A percentile compares a stretch with the other conserved stretches of the same genome.
phyloP scores from a whole-genome alignment of 2,113 vertebrate species.

The Rhabdornis inornatus region DNA sequence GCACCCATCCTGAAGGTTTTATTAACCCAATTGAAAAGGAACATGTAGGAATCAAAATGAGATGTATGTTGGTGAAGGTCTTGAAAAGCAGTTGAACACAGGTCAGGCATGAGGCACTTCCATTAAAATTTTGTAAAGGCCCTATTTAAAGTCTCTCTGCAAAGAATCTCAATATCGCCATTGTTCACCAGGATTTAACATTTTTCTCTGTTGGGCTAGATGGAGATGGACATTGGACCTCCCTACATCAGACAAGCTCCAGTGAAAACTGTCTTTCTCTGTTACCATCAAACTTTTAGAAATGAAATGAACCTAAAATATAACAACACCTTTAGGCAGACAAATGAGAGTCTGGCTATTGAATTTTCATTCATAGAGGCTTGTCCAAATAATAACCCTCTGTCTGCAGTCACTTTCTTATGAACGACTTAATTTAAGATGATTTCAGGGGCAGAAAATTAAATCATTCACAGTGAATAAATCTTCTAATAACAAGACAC shows the following conservation, averaged over 20 bases:
- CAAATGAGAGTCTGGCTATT: background rate
- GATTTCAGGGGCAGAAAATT: constrained; percentile 67
- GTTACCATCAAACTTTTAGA: constrained; percentile 47
- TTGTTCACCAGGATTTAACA: background rate
- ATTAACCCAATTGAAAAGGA: background rate
- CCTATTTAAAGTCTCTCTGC: background rate
- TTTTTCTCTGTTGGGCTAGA: background rate
- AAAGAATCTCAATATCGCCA: background rate
- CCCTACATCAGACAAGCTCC: background rate
- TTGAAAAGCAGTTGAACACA: background rate
- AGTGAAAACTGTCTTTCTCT: constrained; percentile 12
- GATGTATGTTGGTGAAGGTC: background rate
- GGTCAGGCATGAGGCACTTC: background rate
- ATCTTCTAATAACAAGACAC: constrained; percentile 13
- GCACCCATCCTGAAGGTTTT: background rate
- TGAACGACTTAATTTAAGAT: constrained; percentile 35
- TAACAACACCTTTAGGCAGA: constrained; percentile 5
- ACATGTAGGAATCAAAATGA: background rate
- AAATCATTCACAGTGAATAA: constrained; percentile 53
- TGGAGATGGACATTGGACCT: background rate
- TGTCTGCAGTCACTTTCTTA: constrained; percentile 27
- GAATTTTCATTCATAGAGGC: constrained; percentile 21
- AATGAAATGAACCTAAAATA: constrained; percentile 54
- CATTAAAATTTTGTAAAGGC: background rate
- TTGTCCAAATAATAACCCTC: constrained; percentile 32